phyloP scores from a whole-genome alignment of 2,888 invertebrate genomes.

The Malthinus flaveolus region DNA sequence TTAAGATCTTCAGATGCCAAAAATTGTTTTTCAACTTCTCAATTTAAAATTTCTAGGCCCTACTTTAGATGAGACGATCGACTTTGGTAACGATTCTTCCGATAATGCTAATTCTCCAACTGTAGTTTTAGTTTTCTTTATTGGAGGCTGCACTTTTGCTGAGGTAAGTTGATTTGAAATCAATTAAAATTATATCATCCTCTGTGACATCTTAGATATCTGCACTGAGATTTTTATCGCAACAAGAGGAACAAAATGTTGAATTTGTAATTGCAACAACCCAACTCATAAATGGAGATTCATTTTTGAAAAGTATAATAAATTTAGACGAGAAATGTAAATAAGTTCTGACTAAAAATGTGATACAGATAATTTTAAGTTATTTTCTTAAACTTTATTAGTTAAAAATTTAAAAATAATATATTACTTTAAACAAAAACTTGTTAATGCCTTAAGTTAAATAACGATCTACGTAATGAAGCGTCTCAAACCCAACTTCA shows the following conservation, averaged over 20 bases:
- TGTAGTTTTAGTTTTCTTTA: slow-evolving; percentile 89
- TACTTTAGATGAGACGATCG: slow-evolving; percentile 67
- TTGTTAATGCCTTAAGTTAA: slow-evolving; percentile 30
- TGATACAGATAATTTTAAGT: too few species aligned
- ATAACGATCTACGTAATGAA: slow-evolving; percentile 75
- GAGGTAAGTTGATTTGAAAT: slow-evolving; percentile 57
- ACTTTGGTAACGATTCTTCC: slow-evolving; percentile 42
- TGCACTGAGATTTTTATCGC: slow-evolving; percentile 72
- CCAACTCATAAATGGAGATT: slow-evolving; percentile 87
- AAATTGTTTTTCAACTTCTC: background rate
- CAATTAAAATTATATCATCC: background rate
- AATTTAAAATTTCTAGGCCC: slow-evolving; percentile 62
- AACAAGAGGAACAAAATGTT: slow-evolving; percentile 79
- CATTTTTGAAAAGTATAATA: slow-evolving; percentile 78
- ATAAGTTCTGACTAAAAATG: too few species aligned
- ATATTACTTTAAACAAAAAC: too few species aligned
- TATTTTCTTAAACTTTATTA: too few species aligned
- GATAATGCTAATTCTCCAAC: slow-evolving; percentile 60
- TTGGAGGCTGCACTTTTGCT: slow-evolving; percentile 96
- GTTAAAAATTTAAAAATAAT: background rate
- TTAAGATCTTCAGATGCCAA: too few species aligned
- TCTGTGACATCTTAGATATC: slow-evolving; percentile 59
- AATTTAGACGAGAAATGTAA: slow-evolving; percentile 49
- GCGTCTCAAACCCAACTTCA: slow-evolving; percentile 85
- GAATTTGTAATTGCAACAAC: slow-evolving; percentile 92